These are phyloP conservation scores for Calcarius lapponicus DNA, from an alignment of 2,797 vertebrate genomes.

Conservation along the genomic window DNA sequence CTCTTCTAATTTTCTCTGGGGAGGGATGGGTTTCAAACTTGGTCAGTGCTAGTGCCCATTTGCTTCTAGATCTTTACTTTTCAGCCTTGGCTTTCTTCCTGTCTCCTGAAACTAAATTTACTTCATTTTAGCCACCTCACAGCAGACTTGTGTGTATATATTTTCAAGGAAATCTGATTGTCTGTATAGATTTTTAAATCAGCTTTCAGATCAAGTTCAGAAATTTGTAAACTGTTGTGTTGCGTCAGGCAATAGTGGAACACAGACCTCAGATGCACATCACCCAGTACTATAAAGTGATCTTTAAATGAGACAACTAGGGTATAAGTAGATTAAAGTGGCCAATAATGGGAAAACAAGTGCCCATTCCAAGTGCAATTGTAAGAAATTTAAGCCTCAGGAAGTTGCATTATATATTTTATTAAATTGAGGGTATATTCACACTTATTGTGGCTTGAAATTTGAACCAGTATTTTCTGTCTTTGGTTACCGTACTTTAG, in stretches of 20 bases:
- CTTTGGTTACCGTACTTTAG: slow-evolving; percentile 93
- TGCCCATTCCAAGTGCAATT: slow-evolving; percentile 85
- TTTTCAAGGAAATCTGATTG: slow-evolving; percentile 91
- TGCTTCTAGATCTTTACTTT: slow-evolving; percentile 82
- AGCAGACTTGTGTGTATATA: slow-evolving; percentile 90
- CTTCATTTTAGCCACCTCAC: slow-evolving; percentile 90
- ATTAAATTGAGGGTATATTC: slow-evolving; percentile 98
- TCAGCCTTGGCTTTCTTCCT: slow-evolving; percentile 84
- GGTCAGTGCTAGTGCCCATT: slow-evolving; percentile 81
- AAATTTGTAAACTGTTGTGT: slow-evolving; percentile 91
- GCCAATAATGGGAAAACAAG: slow-evolving; percentile 91
- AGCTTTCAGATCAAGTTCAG: slow-evolving; percentile 87
- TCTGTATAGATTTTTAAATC: slow-evolving; percentile 90
- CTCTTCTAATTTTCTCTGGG: slow-evolving; percentile 83
- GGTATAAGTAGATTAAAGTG: slow-evolving; percentile 92
- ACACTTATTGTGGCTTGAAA: slow-evolving; percentile 91
- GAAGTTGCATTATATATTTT: slow-evolving; percentile 95
- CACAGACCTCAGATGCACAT: slow-evolving; percentile 78
- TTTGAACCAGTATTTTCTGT: slow-evolving; percentile 93
- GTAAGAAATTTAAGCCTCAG: slow-evolving; percentile 92
- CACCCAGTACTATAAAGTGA: slow-evolving; percentile 79
- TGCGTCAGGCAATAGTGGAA: slow-evolving; percentile 76
- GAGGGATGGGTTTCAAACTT: slow-evolving; percentile 84
- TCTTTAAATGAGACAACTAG: slow-evolving; percentile 84
- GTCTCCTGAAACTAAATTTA: slow-evolving; percentile 88